Conservation (phyloP, 2,888 invertebrate genomes). For the Pharmacophagus antenor region DNA sequence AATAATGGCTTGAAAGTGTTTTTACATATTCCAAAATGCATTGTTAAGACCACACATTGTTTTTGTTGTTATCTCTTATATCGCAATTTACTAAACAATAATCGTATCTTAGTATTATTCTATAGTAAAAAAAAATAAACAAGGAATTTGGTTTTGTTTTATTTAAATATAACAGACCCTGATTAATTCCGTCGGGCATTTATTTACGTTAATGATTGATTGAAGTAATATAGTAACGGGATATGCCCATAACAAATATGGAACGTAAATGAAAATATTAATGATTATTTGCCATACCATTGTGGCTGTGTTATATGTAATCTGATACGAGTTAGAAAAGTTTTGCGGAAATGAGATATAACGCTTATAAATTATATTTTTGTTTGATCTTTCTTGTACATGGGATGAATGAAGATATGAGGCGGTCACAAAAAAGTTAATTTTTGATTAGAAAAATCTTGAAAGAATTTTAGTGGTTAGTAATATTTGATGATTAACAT, state of each 20-base stretch:
- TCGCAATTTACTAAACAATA: too few relatives aligned
- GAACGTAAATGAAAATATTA: conserved; percentile 14
- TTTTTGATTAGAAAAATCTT: too few relatives aligned
- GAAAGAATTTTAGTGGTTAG: too few relatives aligned
- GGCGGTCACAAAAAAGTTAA: neutral
- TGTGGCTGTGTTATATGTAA: neutral
- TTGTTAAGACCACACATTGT: too few relatives aligned
- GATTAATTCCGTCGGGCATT: conserved; percentile 19
- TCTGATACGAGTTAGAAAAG: neutral
- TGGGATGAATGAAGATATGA: neutral
- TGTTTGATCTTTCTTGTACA: neutral
- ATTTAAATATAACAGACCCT: neutral
- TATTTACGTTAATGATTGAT: conserved; percentile 28
- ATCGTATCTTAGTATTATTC: neutral
- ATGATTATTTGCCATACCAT: conserved; percentile 14
- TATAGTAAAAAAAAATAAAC: neutral
- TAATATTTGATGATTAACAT: too few relatives aligned
- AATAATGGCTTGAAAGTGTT: too few relatives aligned
- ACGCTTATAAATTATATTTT: neutral
- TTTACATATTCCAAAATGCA: too few relatives aligned
- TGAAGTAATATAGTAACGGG: conserved; percentile 15
- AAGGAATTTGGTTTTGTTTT: neutral
- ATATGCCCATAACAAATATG: conserved; percentile 26
- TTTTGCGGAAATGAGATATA: neutral
- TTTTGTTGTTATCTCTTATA: too few relatives aligned